These are phyloP conservation scores for Pachycephus smyrnensis DNA, from an alignment of 2,888 invertebrate genomes.

Conservation along the genomic window DNA sequence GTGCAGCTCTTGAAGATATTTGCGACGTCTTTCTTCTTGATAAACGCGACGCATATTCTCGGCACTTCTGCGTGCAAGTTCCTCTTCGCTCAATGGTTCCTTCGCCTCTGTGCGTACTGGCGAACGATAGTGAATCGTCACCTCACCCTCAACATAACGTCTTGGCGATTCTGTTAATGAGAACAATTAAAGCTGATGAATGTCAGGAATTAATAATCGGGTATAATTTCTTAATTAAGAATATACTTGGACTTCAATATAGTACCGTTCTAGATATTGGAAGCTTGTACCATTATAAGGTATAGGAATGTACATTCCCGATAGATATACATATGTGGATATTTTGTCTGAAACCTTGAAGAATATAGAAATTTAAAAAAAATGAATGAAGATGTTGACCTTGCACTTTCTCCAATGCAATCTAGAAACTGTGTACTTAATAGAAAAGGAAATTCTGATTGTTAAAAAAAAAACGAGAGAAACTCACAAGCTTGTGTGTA, in stretches of 20 bases:
- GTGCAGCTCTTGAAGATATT: constrained; percentile 93
- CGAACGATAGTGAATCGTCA: constrained; percentile 93
- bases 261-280: background rate
- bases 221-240: background rate
- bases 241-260: background rate
- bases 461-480: background rate
- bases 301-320: background rate
- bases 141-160: constrained; percentile 91
- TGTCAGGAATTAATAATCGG: background rate
- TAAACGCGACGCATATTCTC: constrained; percentile 92
- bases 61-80: constrained; percentile 87
- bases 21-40: constrained; percentile 88
- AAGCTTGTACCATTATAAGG: background rate
- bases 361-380: too few species aligned
- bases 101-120: constrained; percentile 90
- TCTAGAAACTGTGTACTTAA: too few species aligned
- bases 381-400: too few species aligned
- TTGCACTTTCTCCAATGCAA: too few species aligned
- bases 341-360: too few species aligned
- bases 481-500: too few species aligned
- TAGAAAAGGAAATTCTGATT: background rate
- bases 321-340: background rate
- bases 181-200: background rate
- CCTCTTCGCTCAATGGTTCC: constrained; percentile 88
- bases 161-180: constrained; percentile 80